Conservation (phyloP, 2,888 invertebrate species). For the Heliothis peltigera region DNA sequence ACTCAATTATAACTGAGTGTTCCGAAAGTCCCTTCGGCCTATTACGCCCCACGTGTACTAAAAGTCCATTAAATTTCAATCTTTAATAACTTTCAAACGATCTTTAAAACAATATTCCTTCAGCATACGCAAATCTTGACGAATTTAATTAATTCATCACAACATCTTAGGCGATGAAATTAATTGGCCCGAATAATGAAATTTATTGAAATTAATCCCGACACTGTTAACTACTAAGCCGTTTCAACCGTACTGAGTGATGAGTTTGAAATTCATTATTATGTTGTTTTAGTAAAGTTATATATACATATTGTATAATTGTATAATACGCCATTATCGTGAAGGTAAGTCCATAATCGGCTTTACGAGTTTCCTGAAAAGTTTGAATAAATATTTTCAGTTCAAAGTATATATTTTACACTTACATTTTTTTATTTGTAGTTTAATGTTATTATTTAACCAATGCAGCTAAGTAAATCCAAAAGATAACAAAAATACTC, state of each 20-base stretch:
- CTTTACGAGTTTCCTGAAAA: not conserved
- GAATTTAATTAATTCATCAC: constrained; percentile 65
- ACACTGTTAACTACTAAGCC: constrained; percentile 60
- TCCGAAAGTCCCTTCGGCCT: not conserved
- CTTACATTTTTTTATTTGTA: no score
- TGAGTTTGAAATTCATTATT: constrained; percentile 21
- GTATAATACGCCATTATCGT: not conserved
- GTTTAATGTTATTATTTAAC: not conserved
- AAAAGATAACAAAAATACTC: constrained; percentile 1
- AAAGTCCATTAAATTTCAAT: constrained; percentile 28
- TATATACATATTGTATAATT: not conserved
- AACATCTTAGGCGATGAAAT: constrained; percentile 63
- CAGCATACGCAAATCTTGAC: constrained; percentile 52
- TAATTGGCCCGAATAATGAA: constrained; percentile 66
- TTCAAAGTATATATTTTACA: no score
- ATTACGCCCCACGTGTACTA: not conserved
- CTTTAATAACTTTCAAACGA: constrained; percentile 27
- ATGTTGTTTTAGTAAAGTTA: constrained; percentile 12
- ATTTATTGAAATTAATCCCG: constrained; percentile 66
- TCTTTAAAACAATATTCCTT: constrained; percentile 41
- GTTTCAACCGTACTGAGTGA: constrained; percentile 47
- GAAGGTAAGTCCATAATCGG: not conserved
- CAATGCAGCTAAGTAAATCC: not conserved
- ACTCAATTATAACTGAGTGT: constrained; percentile 16
- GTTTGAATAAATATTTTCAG: no score